These are phyloP conservation scores for Oriolus oriolus DNA, from an alignment of 2,113 vertebrate species.

Conservation along the genomic window DNA sequence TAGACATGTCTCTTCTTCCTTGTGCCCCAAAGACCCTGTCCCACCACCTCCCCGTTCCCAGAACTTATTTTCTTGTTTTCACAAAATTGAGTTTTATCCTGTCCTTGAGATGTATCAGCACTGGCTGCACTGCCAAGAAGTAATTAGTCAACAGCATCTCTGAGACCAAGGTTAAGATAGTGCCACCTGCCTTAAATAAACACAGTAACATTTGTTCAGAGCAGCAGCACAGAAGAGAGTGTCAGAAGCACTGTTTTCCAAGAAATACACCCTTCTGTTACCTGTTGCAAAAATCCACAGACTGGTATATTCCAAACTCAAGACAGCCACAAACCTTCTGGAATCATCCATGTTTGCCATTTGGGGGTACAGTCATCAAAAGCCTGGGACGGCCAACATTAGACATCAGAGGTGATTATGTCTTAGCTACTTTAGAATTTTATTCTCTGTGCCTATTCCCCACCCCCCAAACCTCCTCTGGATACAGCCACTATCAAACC, in stretches of 20 bases:
- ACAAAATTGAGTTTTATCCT: neutral
- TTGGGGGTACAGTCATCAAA: neutral
- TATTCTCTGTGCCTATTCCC: neutral
- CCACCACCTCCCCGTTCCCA: neutral
- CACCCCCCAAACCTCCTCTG: fast-evolving
- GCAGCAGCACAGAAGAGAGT: neutral
- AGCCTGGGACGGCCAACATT: neutral
- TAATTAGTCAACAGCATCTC: neutral
- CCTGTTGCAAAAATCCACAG: neutral
- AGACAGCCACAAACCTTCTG: neutral
- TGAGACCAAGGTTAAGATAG: neutral
- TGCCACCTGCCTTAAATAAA: neutral
- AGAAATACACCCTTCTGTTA: neutral
- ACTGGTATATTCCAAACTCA: neutral
- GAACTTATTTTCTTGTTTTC: neutral
- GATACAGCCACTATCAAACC: neutral
- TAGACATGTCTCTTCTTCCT: neutral
- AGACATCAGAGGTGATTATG: neutral
- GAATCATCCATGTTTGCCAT: neutral
- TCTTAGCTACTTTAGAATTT: neutral
- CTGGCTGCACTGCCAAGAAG: neutral
- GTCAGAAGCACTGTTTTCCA: neutral
- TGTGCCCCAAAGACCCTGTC: neutral
- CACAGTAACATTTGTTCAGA: neutral
- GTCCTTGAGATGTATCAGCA: neutral